A percentile compares a stretch with the other conserved stretches of the same genome.
phyloP scores from a whole-genome alignment of 2,888 invertebrate genomes.

The Heliconius erato region DNA sequence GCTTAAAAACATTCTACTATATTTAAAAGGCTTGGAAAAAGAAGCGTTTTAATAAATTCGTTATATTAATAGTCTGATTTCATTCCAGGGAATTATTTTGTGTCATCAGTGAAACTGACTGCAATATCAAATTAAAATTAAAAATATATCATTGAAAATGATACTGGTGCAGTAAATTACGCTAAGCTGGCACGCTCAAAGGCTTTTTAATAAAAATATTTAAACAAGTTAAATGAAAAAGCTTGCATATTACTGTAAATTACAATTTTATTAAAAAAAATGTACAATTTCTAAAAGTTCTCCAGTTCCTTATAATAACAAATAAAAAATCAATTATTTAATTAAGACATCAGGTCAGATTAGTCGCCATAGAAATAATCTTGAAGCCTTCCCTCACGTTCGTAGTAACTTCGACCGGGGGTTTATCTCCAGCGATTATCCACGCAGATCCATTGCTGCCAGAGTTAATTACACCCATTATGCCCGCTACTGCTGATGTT shows the following conservation, averaged over 20 bases:
- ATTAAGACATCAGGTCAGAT: conserved; percentile 38
- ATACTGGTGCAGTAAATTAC: background rate
- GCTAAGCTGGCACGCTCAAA: background rate
- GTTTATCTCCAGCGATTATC: conserved; percentile 74
- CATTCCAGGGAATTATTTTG: too few relatives aligned
- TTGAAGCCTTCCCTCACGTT: conserved; percentile 64
- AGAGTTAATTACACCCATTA: conserved; percentile 70
- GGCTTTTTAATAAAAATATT: background rate
- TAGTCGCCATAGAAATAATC: conserved; percentile 45
- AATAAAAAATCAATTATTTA: background rate
- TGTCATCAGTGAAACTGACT: too few relatives aligned
- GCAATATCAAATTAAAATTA: background rate
- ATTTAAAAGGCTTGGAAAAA: too few relatives aligned
- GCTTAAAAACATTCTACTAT: too few relatives aligned
- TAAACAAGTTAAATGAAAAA: background rate
- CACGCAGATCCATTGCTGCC: conserved; percentile 74
- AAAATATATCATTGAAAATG: background rate
- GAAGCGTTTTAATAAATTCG: too few relatives aligned
- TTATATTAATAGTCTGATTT: too few relatives aligned
- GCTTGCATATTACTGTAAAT: background rate
- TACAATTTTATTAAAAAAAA: background rate
- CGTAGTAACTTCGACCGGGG: conserved; percentile 67
- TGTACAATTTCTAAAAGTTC: too few relatives aligned
- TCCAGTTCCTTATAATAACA: background rate
- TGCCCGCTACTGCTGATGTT: conserved; percentile 74